Evolutionary conservation across 2,113 vertebrate species (phyloP), one percentile per base, ranked within the genome.

Genomic region (Oncorhynchus gorbuscha): DNA sequence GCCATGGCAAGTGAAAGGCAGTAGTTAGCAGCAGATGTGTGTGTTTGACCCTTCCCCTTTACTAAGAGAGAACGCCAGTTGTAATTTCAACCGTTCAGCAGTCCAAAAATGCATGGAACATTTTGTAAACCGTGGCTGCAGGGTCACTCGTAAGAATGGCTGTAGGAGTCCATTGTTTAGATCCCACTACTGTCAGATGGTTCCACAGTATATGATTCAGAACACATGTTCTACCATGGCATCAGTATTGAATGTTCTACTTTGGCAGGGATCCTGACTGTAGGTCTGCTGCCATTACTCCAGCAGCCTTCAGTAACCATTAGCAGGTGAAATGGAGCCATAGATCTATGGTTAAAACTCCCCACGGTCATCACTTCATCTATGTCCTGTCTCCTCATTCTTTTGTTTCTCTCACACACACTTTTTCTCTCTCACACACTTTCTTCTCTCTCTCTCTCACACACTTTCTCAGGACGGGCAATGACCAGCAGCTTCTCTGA

Each of bases 401-500:
- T 4, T n/a, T 4, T 16, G 5, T 58, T 20, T 20, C 16, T 58
- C 51, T 55, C 12, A n/a, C n/a, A n/a, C 49, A 13, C 13, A 13
- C 51, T 55, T 9, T 8, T 55, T 3, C 51, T 39, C 28, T 76
- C 20, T 18, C 18, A 5, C 30, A 62, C 28, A 28, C 51, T 4
- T 16, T 58, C 2, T 58, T 58, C 51, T 58, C 51, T 58, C 51
- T 58, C 51, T 58, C 55, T 55, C 51, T 55, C 51, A 22, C 39
- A 51, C 39, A 12, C 62, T 59, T 3, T 62, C 59, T 62, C 77
- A 87, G 85, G 77, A 66, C 7, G 22, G 66, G 74, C 20, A 22
- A 3, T 51, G 1, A 61, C 35, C 20, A 5, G 2, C 26, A 9
- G 3, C 45, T 82, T 89, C 75, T 86, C 76, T 78, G 85, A 89